Evolutionary conservation across 2,113 vertebrate species (phyloP).

Genomic region (Siniperca chuatsi): DNA sequence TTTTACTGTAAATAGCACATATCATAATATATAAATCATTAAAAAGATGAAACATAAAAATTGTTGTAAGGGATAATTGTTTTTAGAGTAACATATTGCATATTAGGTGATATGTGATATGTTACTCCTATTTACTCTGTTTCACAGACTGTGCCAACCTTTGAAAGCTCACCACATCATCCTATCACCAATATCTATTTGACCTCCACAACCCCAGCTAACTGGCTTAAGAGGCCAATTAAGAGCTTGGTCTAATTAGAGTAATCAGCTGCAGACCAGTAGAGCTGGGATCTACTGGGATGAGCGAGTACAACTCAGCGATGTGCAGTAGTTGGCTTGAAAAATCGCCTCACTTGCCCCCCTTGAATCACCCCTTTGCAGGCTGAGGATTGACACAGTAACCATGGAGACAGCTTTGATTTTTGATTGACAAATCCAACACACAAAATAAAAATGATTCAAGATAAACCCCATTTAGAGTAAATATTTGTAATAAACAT

Average conservation of each 20-base stretch:
- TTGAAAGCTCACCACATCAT: not conserved
- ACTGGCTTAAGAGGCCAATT: slow-evolving; percentile 72
- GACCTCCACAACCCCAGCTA: slow-evolving; percentile 55
- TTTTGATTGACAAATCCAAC: slow-evolving; percentile 8
- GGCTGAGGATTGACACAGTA: slow-evolving; percentile 58
- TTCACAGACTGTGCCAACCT: not conserved
- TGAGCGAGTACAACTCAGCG: slow-evolving; percentile 36
- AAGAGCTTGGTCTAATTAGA: slow-evolving; percentile 68
- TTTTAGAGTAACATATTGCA: not conserved
- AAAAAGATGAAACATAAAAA: not conserved
- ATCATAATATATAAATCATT: not conserved
- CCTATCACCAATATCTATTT: slow-evolving; percentile 51
- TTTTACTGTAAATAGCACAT: not conserved
- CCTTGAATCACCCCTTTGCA: slow-evolving; percentile 40
- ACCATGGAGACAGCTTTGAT: slow-evolving; percentile 32
- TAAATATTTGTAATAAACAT: not conserved
- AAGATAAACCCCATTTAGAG: not conserved
- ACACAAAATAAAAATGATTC: not conserved
- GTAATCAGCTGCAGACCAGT: slow-evolving; percentile 53
- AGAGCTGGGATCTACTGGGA: slow-evolving; percentile 25
- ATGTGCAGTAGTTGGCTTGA: slow-evolving; percentile 47
- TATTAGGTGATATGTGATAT: not conserved
- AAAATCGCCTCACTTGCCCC: slow-evolving; percentile 15
- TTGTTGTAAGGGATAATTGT: not conserved
- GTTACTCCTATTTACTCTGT: not conserved